A percentile compares a stretch with the other conserved stretches of the same genome.
Conservation (phyloP, 2,888 invertebrate species). For the Idaea biselata region DNA sequence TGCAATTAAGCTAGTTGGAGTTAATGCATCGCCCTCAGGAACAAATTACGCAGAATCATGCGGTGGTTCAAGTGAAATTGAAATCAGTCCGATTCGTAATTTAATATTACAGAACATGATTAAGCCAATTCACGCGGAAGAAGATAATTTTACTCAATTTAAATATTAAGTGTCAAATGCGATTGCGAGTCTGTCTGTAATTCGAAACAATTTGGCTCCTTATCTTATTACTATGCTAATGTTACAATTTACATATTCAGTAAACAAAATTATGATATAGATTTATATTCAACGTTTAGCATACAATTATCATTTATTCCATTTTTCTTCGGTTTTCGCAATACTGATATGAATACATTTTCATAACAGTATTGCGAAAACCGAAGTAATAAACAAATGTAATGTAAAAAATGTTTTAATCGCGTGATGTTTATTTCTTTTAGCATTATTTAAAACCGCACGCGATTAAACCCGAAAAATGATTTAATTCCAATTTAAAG, state of each 20-base stretch:
- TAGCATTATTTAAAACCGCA: no score
- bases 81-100: conserved; percentile 34
- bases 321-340: no score
- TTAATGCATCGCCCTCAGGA: not conserved
- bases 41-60: conserved; percentile 21
- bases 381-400: no score
- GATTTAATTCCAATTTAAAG: no score
- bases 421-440: no score
- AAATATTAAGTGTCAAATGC: conserved; percentile 5
- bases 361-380: no score
- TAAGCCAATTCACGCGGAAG: conserved; percentile 42
- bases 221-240: not conserved
- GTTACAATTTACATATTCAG: not conserved
- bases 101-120: conserved; percentile 33
- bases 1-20: not conserved
- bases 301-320: no score
- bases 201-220: not conserved
- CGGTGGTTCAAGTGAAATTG: conserved; percentile 41
- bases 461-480: no score
- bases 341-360: no score
- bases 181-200: not conserved
- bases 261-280: no score
- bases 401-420: no score
- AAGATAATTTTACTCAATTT: conserved; percentile 22
- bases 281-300: no score